Percentiles rank a stretch among this genome's conserved stretches.
Evolutionary conservation across 2,113 vertebrate species (phyloP).

Genomic region (Myiozetetes cayanensis): DNA sequence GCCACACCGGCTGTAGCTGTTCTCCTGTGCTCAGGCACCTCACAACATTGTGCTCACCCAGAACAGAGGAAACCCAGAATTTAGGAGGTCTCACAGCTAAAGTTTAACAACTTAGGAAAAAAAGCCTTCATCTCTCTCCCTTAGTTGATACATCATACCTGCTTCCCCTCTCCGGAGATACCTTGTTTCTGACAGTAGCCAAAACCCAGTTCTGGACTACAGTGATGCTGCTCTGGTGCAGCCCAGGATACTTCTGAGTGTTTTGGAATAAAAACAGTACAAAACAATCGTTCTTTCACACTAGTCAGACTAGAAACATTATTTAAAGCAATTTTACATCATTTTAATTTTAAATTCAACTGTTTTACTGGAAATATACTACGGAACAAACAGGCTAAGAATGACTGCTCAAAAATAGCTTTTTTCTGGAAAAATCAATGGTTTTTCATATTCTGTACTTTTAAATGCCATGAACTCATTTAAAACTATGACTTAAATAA

Average conservation of each 20-base stretch:
- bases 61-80: no score
- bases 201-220: not conserved
- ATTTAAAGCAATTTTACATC: not conserved
- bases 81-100: not conserved
- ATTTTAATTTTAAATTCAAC: not conserved
- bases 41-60: not conserved
- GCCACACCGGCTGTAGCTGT: rapidly evolving
- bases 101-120: not conserved
- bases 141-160: not conserved
- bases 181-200: not conserved
- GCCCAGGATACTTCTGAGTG: not conserved
- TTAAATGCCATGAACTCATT: conserved; percentile 49
- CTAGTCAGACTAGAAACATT: not conserved
- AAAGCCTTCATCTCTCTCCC: not conserved
- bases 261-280: not conserved
- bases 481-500: conserved; percentile 63
- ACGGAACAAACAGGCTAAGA: not conserved
- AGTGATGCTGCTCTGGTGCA: not conserved
- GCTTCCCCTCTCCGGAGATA: not conserved
- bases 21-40: not conserved
- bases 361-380: not conserved
- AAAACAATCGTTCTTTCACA: not conserved
- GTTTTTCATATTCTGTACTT: conserved; percentile 3
- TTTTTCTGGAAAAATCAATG: not conserved
- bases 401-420: not conserved